Percentiles rank a stretch among this genome's conserved stretches.
Conservation (phyloP, 2,888 invertebrate species). For the Dusona sp. region DNA sequence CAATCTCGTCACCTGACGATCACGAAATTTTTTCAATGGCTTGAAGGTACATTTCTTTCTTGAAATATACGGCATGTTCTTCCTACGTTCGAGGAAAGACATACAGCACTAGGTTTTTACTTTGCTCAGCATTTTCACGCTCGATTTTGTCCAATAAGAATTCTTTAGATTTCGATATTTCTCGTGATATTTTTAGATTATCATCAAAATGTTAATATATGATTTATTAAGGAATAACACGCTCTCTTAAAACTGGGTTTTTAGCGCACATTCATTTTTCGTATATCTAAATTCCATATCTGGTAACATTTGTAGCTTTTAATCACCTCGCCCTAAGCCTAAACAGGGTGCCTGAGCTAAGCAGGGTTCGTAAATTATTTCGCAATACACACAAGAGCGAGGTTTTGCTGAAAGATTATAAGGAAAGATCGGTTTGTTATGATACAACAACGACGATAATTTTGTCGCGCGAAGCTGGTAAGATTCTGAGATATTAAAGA, state of each 20-base stretch:
- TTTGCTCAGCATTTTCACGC: background rate
- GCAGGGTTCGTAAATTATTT: background rate
- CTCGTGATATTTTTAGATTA: background rate
- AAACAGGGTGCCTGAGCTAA: no score
- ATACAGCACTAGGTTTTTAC: background rate
- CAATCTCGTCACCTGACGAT: slow-evolving; percentile 53
- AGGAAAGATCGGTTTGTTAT: background rate
- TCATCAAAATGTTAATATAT: background rate
- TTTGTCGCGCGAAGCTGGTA: background rate
- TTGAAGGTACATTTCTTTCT: background rate
- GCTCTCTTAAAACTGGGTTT: background rate
- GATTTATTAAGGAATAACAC: background rate
- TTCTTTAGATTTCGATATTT: background rate
- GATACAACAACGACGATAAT: background rate
- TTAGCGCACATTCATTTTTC: background rate
- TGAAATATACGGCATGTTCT: background rate
- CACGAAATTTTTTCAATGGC: slow-evolving; percentile 19
- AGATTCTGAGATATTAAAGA: background rate
- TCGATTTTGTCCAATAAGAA: background rate
- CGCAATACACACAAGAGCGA: no score
- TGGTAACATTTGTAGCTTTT: background rate
- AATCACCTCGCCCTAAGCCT: background rate
- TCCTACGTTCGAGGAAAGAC: background rate
- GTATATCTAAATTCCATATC: background rate
- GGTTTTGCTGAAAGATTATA: background rate